These are phyloP conservation scores for Grapholita molesta DNA, from an alignment of 1,140 invertebrate species.

Conservation along the genomic window DNA sequence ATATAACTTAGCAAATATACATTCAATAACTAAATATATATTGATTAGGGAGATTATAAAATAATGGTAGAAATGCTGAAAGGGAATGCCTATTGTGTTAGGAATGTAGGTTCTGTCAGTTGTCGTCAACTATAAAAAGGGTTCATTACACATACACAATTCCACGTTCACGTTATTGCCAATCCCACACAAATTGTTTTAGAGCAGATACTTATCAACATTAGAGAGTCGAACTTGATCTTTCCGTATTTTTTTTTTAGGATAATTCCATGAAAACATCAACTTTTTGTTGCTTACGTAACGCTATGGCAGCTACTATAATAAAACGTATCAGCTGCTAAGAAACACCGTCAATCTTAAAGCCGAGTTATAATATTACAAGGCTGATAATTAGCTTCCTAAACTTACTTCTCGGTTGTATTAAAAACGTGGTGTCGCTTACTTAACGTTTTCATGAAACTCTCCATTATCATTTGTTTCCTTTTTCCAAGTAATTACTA, in stretches of 20 bases:
- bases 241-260: neutral
- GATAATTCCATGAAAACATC: neutral
- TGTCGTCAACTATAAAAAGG: constrained; percentile 2
- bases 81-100: constrained; percentile 42
- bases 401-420: no score
- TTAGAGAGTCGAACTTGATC: neutral
- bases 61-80: constrained; percentile 45
- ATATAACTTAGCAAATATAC: constrained; percentile 47
- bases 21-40: constrained; percentile 24
- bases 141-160: constrained; percentile 42
- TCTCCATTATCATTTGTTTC: no score
- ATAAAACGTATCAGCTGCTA: no score
- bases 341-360: no score
- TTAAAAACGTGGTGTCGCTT: no score
- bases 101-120: constrained; percentile 43
- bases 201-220: constrained; percentile 2
- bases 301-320: no score
- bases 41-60: constrained; percentile 22
- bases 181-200: constrained; percentile 35
- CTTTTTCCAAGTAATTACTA: neutral
- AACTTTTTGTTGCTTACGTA: no score
- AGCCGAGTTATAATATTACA: no score
- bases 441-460: no score
- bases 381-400: no score
- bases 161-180: constrained; percentile 45